Evolutionary conservation across 2,797 vertebrate genomes (phyloP).

Genomic region (Tiaroga cobitis): DNA sequence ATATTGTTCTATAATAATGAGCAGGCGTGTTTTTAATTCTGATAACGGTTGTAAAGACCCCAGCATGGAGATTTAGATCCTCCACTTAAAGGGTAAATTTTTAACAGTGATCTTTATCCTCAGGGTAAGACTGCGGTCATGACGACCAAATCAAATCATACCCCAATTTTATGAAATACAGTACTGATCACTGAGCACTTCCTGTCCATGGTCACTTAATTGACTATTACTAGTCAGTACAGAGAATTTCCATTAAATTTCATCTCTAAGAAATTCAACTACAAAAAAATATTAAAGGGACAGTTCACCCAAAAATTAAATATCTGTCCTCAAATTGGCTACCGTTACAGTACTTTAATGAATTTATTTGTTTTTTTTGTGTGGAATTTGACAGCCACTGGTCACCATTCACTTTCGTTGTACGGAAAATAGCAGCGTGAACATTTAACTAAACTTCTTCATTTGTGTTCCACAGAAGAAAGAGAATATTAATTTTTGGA

Average conservation of each 20-base stretch:
- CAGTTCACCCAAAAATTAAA: neutral
- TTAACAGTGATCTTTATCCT: conserved; percentile 11
- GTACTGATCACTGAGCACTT: conserved; percentile 1
- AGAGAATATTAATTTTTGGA: neutral
- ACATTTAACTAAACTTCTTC: neutral
- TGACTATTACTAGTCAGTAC: neutral
- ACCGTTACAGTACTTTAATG: neutral
- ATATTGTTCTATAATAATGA: neutral
- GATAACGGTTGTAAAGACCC: conserved; percentile 21
- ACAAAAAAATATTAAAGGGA: neutral
- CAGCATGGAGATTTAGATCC: conserved; percentile 32
- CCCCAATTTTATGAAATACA: neutral
- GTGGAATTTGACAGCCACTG: neutral
- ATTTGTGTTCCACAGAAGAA: neutral
- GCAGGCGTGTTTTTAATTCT: conserved; percentile 1
- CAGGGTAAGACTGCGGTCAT: neutral
- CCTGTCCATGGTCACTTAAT: neutral
- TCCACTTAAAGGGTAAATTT: conserved; percentile 1
- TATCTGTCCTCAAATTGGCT: neutral
- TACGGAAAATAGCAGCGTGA: neutral
- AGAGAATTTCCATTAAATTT: neutral
- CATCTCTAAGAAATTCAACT: neutral
- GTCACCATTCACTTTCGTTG: neutral
- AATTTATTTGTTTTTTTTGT: neutral
- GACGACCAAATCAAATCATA: neutral